These are phyloP conservation scores for Bettongia penicillata DNA, from an alignment of 2,113 vertebrate species.

Conservation along the genomic window DNA sequence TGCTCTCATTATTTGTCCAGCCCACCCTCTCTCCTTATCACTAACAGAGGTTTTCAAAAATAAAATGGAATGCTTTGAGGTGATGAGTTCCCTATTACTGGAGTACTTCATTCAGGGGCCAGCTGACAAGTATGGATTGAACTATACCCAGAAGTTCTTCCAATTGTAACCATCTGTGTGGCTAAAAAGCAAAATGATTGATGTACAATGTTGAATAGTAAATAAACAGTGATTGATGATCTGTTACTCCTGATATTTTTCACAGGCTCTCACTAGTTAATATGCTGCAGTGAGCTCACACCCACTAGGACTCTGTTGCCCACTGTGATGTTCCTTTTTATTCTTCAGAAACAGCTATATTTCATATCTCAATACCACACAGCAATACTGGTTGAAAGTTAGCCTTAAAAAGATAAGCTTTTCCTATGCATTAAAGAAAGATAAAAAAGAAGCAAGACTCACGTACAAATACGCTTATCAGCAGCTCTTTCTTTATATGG, in stretches of 20 bases:
- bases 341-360: not conserved
- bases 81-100: not conserved
- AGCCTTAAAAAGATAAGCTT: not conserved
- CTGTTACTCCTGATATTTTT: not conserved
- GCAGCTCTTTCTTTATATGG: not conserved
- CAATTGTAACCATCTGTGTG: not conserved
- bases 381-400: not conserved
- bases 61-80: not conserved
- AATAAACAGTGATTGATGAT: not conserved
- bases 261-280: not conserved
- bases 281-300: not conserved
- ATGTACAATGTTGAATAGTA: not conserved
- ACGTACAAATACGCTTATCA: not conserved
- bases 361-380: not conserved
- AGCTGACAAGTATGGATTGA: not conserved
- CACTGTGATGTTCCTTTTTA: not conserved
- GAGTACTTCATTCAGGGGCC: no score
- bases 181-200: not conserved
- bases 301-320: not conserved
- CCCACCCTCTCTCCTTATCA: not conserved
- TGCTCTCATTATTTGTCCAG: not conserved
- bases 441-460: not conserved
- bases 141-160: no score
- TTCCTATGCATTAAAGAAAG: not conserved
- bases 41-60: not conserved